These are phyloP conservation scores for Festucalex cinctus DNA, from an alignment of 2,113 vertebrate genomes.

Conservation along the genomic window DNA sequence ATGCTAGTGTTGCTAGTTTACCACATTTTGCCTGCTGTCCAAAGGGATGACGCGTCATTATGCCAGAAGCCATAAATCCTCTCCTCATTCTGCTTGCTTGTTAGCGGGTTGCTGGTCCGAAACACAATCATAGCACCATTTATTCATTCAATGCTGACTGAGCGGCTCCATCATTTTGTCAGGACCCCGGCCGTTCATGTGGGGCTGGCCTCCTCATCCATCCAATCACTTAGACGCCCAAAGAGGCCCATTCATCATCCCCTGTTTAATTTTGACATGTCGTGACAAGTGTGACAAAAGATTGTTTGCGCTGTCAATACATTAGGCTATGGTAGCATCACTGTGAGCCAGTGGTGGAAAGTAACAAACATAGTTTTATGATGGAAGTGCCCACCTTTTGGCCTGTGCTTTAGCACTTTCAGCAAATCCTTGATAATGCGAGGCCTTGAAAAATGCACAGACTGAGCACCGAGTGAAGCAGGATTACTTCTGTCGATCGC, in stretches of 20 bases:
- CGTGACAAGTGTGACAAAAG: slow-evolving; percentile 27
- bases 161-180: slow-evolving; percentile 42
- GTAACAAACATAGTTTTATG: too few species aligned
- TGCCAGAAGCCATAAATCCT: slow-evolving; percentile 7
- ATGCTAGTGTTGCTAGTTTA: background rate
- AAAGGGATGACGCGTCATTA: background rate
- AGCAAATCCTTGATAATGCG: too few species aligned
- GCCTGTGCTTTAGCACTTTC: too few species aligned
- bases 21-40: background rate
- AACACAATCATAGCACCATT: slow-evolving; percentile 36
- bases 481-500: too few species aligned
- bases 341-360: background rate
- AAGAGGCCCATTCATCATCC: slow-evolving; percentile 47
- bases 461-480: too few species aligned
- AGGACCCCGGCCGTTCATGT: slow-evolving; percentile 31
- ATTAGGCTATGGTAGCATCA: background rate
- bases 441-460: too few species aligned
- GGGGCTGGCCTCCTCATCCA: slow-evolving; percentile 28
- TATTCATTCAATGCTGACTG: slow-evolving; percentile 34
- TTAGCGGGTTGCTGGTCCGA: slow-evolving; percentile 20
- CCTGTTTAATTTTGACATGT: slow-evolving; percentile 32
- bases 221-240: slow-evolving; percentile 28
- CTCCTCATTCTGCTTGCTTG: background rate
- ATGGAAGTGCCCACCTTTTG: too few species aligned
- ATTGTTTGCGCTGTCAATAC: slow-evolving; percentile 29